A percentile compares a stretch with the other conserved stretches of the same genome.
These are phyloP conservation scores for Apostichopus japonicus DNA, from an alignment of 35 echinoderm and acorn worm species.

Conservation along the genomic window DNA sequence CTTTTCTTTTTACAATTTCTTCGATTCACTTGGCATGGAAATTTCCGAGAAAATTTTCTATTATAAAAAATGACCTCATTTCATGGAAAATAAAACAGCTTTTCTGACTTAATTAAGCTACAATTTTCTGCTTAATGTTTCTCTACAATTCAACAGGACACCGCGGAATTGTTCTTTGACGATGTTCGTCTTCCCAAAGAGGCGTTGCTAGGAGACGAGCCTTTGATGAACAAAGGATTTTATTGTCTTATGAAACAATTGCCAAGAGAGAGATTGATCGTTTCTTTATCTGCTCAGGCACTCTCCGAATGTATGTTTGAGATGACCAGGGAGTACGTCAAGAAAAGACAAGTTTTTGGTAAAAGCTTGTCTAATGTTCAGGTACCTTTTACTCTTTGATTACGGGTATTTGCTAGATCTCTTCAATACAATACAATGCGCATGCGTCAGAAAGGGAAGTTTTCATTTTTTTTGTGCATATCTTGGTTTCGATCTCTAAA, in stretches of 20 bases:
- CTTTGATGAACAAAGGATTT: conserved; percentile 62
- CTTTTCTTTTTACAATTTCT: too few relatives aligned
- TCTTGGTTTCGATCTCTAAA: too few relatives aligned
- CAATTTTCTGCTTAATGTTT: too few relatives aligned
- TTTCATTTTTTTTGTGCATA: too few relatives aligned
- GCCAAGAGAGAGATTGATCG: not conserved
- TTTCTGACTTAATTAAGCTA: too few relatives aligned
- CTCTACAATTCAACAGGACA: conserved; percentile 49
- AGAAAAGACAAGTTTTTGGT: not conserved
- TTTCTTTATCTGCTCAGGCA: too few relatives aligned
- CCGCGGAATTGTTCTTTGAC: conserved; percentile 77
- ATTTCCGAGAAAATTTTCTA: too few relatives aligned
- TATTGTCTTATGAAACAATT: conserved; percentile 42
- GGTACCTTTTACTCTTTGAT: not conserved
- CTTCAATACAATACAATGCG: too few relatives aligned
- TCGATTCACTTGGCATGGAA: too few relatives aligned
- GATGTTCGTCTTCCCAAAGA: conserved; percentile 73
- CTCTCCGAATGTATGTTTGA: not conserved
- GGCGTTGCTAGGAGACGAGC: conserved; percentile 66
- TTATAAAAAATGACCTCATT: too few relatives aligned
- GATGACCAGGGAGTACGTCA: not conserved
- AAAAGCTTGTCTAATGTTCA: not conserved
- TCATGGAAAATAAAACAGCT: too few relatives aligned
- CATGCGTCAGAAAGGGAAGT: too few relatives aligned
- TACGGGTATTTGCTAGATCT: conserved; percentile 56